These are phyloP conservation scores for Amiota minor DNA, from an alignment of 2,888 invertebrate genomes.

Conservation along the genomic window DNA sequence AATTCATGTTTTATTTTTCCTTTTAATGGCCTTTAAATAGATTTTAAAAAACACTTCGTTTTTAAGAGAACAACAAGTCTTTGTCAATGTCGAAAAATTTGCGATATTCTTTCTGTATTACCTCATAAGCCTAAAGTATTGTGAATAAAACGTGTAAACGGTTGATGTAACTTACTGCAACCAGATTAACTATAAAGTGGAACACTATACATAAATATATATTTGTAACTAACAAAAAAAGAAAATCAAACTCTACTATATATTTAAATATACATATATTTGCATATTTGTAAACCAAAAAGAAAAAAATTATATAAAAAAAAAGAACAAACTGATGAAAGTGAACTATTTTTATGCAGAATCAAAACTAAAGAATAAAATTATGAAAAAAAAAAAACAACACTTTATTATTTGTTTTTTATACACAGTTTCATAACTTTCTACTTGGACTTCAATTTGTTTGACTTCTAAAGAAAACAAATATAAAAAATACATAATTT, in stretches of 20 bases:
- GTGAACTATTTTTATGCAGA: slow-evolving; percentile 4
- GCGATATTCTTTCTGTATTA: slow-evolving; percentile 23
- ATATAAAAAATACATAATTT: no score
- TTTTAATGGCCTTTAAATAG: no score
- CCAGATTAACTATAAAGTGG: neutral
- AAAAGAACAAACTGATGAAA: neutral
- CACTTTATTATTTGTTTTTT: neutral
- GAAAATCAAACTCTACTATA: slow-evolving; percentile 8
- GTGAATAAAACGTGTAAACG: neutral
- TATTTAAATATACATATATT: slow-evolving; percentile 36
- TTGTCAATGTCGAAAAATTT: neutral
- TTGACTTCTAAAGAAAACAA: no score
- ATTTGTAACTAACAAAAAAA: slow-evolving; percentile 33
- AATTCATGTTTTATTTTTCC: no score
- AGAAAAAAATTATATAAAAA: slow-evolving; percentile 11
- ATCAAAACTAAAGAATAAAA: neutral
- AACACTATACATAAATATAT: slow-evolving; percentile 2
- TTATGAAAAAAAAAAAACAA: neutral
- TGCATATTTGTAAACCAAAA: slow-evolving; percentile 34
- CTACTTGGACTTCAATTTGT: no score
- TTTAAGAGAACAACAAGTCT: no score
- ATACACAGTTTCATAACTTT: neutral
- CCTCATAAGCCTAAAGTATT: slow-evolving; percentile 23
- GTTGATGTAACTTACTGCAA: neutral
- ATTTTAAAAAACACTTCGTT: no score